phyloP scores from a whole-genome alignment of 2,797 vertebrate species.

The Rhinella marina region DNA sequence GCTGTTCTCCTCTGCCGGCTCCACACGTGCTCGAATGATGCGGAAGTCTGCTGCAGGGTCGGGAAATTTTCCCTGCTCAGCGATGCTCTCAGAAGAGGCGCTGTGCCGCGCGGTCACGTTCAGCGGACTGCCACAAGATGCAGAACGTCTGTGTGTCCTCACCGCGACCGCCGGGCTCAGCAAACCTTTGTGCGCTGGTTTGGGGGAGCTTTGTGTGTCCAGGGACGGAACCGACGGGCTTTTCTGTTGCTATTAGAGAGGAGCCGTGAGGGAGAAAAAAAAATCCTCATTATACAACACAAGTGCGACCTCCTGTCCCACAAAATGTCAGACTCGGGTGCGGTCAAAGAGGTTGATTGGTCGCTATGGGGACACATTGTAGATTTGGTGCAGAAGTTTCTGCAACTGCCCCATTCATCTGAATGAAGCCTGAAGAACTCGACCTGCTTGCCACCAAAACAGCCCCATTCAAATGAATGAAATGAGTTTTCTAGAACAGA shows the following conservation, averaged over 20 bases:
- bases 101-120: slow-evolving; percentile 61
- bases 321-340: not conserved
- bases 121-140: slow-evolving; percentile 70
- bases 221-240: slow-evolving; percentile 88
- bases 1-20: slow-evolving; percentile 84
- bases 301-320: not conserved
- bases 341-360: too few relatives aligned
- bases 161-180: slow-evolving; percentile 46
- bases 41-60: slow-evolving; percentile 78
- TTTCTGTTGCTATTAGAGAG: slow-evolving; percentile 79
- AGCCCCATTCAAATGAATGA: too few relatives aligned
- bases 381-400: too few relatives aligned
- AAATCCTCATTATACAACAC: not conserved
- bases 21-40: slow-evolving; percentile 88
- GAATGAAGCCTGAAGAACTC: too few relatives aligned
- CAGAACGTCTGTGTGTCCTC: slow-evolving; percentile 85
- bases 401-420: too few relatives aligned
- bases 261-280: not conserved
- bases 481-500: too few relatives aligned
- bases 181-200: slow-evolving; percentile 57
- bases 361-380: too few relatives aligned
- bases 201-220: slow-evolving; percentile 73
- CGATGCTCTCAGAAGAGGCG: slow-evolving; percentile 55
- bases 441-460: too few relatives aligned
- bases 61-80: slow-evolving; percentile 6